These are phyloP conservation scores for Chionis minor DNA, from an alignment of 2,113 vertebrate species.

Conservation along the genomic window DNA sequence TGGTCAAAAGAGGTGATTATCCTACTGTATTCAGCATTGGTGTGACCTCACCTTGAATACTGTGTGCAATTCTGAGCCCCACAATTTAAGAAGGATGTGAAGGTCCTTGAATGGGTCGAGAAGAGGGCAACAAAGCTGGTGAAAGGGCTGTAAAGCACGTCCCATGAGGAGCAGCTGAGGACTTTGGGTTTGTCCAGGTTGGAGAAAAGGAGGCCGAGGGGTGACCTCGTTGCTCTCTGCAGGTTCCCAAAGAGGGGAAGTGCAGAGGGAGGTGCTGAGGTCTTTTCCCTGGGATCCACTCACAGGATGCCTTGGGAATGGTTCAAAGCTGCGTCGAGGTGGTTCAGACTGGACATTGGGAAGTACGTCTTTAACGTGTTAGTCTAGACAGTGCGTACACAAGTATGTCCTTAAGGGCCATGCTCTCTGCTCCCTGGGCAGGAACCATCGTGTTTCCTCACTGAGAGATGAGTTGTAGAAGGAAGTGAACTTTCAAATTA, in stretches of 20 bases:
- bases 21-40: not conserved
- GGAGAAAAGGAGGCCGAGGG: not conserved
- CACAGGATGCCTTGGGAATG: not conserved
- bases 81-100: not conserved
- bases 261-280: not conserved
- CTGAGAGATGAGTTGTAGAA: not conserved
- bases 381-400: fast-evolving
- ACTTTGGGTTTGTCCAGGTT: not conserved
- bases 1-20: not conserved
- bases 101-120: not conserved
- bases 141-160: not conserved
- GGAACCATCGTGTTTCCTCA: not conserved
- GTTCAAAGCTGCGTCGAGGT: not conserved
- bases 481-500: not conserved
- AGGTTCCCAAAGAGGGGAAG: not conserved
- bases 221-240: not conserved
- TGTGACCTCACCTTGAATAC: not conserved
- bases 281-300: not conserved
- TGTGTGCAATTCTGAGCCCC: not conserved
- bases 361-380: not conserved
- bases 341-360: not conserved
- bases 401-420: not conserved
- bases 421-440: not conserved
- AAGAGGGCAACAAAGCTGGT: not conserved
- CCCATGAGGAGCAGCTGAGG: not conserved